These are phyloP conservation scores for Rhizomys pruinosus DNA, from an alignment of 2,113 vertebrate genomes.

Conservation along the genomic window DNA sequence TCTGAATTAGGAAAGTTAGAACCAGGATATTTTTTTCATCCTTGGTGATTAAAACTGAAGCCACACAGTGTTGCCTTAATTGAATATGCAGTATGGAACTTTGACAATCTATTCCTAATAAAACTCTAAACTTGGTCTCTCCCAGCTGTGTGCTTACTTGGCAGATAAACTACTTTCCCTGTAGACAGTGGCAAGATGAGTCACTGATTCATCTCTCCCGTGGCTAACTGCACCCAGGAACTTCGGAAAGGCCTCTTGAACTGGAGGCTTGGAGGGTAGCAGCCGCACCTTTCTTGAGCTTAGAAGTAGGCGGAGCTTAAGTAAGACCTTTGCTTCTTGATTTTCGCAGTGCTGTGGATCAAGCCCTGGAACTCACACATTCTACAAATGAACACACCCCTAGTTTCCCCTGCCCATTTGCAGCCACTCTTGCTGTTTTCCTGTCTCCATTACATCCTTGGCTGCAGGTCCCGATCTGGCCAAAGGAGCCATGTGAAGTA, in stretches of 20 bases:
- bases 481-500: neutral
- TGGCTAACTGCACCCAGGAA: too few species aligned
- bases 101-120: conserved; percentile 76
- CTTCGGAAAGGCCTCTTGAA: neutral
- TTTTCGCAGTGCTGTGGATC: neutral
- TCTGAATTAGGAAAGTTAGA: conserved; percentile 48
- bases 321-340: neutral
- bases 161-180: neutral
- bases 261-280: neutral
- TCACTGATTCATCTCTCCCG: neutral
- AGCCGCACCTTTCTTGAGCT: neutral
- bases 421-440: neutral
- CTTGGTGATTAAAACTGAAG: conserved; percentile 55
- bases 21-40: conserved; percentile 28
- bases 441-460: neutral
- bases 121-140: conserved; percentile 56
- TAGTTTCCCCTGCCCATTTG: neutral
- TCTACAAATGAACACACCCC: neutral
- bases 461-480: neutral
- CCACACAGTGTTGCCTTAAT: conserved; percentile 64
- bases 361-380: neutral
- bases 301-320: too few species aligned
- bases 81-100: conserved; percentile 61
- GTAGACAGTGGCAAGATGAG: neutral
- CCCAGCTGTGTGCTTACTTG: neutral